phyloP scores from a whole-genome alignment of 2,888 invertebrate species.

The Pyrgus malvae region DNA sequence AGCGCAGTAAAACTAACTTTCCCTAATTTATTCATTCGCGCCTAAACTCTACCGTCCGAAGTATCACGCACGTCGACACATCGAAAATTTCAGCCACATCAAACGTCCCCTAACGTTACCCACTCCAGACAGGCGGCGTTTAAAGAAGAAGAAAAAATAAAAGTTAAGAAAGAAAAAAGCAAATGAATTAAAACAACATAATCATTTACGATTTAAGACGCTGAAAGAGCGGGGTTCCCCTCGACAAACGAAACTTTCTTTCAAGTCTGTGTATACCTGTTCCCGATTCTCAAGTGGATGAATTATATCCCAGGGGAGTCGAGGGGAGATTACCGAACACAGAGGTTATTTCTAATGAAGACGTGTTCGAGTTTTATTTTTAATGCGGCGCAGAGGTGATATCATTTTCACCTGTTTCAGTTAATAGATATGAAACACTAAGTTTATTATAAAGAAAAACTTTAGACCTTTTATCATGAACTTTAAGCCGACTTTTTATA shows the following conservation, averaged over 20 bases:
- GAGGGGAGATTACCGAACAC: slow-evolving; percentile 62
- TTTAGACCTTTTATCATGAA: too few relatives aligned
- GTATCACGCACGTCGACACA: slow-evolving; percentile 40
- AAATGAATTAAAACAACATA: slow-evolving; percentile 81
- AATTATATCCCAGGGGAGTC: slow-evolving; percentile 75
- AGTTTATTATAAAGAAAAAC: slow-evolving; percentile 5
- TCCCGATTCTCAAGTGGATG: slow-evolving; percentile 78
- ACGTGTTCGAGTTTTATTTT: slow-evolving; percentile 70
- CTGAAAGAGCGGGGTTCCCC: slow-evolving; percentile 68
- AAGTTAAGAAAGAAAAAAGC: slow-evolving; percentile 70
- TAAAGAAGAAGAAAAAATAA: slow-evolving; percentile 67
- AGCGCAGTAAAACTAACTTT: slow-evolving; percentile 44
- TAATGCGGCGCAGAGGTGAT: slow-evolving; percentile 61
- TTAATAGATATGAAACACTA: not conserved
- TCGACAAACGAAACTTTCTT: slow-evolving; percentile 77
- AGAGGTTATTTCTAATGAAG: slow-evolving; percentile 72
- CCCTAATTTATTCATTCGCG: slow-evolving; percentile 49
- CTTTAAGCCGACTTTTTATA: too few relatives aligned
- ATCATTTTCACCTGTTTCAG: slow-evolving; percentile 61
- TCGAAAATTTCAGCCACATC: slow-evolving; percentile 39
- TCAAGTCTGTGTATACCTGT: slow-evolving; percentile 77
- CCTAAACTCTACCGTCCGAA: slow-evolving; percentile 41
- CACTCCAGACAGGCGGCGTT: slow-evolving; percentile 77
- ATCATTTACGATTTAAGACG: slow-evolving; percentile 77
- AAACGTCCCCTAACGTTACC: slow-evolving; percentile 53